Evolutionary conservation across 2,113 vertebrate species (phyloP).

Genomic region (Plecturocebus donacophilus): DNA sequence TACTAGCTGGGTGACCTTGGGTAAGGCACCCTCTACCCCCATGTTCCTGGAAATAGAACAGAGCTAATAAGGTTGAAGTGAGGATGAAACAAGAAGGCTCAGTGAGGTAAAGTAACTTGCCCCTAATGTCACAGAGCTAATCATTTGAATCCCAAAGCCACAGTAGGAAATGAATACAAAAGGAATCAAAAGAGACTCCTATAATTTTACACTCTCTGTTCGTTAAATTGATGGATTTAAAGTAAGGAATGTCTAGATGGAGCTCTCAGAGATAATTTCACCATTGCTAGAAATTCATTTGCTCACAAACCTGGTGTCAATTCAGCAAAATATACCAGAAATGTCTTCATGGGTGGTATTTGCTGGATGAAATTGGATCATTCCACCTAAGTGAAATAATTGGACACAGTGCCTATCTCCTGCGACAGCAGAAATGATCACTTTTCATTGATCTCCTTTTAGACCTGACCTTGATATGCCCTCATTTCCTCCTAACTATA

Average conservation of each 20-base stretch:
- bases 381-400: not conserved
- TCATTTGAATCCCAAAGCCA: not conserved
- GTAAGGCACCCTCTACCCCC: not conserved
- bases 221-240: not conserved
- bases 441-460: conserved; percentile 69
- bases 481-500: conserved; percentile 41
- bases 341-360: not conserved
- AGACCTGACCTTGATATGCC: conserved; percentile 71
- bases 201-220: not conserved
- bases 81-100: not conserved
- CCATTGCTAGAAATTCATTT: not conserved
- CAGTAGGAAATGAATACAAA: not conserved
- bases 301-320: not conserved
- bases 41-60: not conserved
- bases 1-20: not conserved
- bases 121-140: not conserved
- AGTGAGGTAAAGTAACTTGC: not conserved
- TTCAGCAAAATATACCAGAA: conserved; percentile 18
- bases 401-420: conserved; percentile 10
- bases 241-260: not conserved
- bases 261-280: not conserved
- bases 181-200: not conserved
- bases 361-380: not conserved
- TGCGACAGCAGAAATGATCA: conserved; percentile 38
- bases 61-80: not conserved